Evolutionary conservation across 2,888 invertebrate species (phyloP).

Genomic region (Sipha maydis): DNA sequence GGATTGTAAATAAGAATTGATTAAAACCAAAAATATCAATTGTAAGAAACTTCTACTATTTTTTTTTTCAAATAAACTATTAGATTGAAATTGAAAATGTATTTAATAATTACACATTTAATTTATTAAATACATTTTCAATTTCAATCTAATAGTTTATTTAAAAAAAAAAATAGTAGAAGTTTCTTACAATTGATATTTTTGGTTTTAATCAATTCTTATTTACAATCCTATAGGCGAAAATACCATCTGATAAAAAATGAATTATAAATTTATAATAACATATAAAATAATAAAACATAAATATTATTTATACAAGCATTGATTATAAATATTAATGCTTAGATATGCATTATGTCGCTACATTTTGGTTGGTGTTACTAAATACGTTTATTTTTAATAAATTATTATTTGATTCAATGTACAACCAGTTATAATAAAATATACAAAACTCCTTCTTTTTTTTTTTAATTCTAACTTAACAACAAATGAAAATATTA

Average conservation of each 20-base stretch:
- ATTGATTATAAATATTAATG: too few relatives aligned
- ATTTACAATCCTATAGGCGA: neutral
- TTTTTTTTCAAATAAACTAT: too few relatives aligned
- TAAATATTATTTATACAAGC: too few relatives aligned
- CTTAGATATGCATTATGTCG: too few relatives aligned
- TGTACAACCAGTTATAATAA: slow-evolving; percentile 22
- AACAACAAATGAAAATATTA: slow-evolving; percentile 27
- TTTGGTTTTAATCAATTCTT: neutral
- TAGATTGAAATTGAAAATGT: too few relatives aligned
- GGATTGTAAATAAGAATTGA: neutral
- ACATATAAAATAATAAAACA: neutral
- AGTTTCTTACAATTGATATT: neutral
- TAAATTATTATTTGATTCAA: slow-evolving; percentile 21
- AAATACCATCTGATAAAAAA: neutral
- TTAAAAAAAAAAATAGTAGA: too few relatives aligned
- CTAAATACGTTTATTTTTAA: slow-evolving; percentile 6
- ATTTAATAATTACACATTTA: too few relatives aligned
- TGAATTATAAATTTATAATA: neutral
- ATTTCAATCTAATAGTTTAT: too few relatives aligned
- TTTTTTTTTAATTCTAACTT: neutral
- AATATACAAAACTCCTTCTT: neutral
- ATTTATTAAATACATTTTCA: too few relatives aligned
- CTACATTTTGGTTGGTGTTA: neutral
- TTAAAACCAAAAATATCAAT: neutral
- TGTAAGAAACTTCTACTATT: too few relatives aligned